These are phyloP conservation scores for Orchesella cincta DNA, from an alignment of 1,140 invertebrate genomes.

Conservation along the genomic window DNA sequence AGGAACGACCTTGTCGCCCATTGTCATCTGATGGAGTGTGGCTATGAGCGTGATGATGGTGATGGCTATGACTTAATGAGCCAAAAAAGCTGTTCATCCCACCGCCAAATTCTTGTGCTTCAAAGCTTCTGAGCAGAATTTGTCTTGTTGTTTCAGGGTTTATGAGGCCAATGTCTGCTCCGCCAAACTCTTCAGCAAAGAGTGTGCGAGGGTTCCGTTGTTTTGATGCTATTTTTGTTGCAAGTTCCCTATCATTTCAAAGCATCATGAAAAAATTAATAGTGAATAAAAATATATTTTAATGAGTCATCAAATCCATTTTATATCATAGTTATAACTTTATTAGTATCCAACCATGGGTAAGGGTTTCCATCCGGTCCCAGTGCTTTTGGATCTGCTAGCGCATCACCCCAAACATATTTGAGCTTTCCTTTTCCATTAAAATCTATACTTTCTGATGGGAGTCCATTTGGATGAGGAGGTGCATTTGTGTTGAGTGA, in stretches of 20 bases:
- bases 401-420: conserved; percentile 81
- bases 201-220: conserved; percentile 30
- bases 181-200: conserved; percentile 11
- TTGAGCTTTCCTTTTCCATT: conserved; percentile 57
- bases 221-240: conserved; percentile 38
- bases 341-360: conserved; percentile 71
- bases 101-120: conserved; percentile 26
- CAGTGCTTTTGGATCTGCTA: conserved; percentile 69
- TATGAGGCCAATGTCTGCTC: conserved; percentile 26
- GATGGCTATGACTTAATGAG: conserved; percentile 8
- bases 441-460: neutral
- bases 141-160: conserved; percentile 44
- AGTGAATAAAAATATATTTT: conserved; percentile 16
- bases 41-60: conserved; percentile 13
- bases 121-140: conserved; percentile 41
- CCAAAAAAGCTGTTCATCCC: conserved; percentile 18
- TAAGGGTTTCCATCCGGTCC: conserved; percentile 79
- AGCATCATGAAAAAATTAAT: neutral
- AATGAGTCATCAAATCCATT: too few relatives aligned
- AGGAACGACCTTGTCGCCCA: neutral
- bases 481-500: neutral
- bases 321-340: too few relatives aligned
- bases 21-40: neutral
- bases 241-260: conserved; percentile 29
- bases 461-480: neutral